Base-by-base conservation (phyloP, 2,888 invertebrate genomes). In the Lasius fuliginosus region DNA sequence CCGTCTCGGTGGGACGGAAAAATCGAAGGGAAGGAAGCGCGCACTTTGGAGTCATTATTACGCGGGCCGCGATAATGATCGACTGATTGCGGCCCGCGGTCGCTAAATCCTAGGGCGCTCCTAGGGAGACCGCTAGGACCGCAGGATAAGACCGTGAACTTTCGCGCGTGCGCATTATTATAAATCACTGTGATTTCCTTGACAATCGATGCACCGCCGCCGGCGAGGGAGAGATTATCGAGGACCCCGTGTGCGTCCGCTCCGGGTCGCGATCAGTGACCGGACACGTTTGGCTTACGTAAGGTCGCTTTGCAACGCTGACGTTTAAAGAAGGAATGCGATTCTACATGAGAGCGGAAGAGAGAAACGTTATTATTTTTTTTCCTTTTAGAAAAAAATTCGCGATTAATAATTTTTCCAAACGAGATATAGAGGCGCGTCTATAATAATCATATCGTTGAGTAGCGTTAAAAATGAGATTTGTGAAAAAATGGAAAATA, bases 31-130 rank as follows among this genome's bases (percentile, higher is more conserved):
- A 5, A 27, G 36, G 40, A 42, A 60, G 69, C 42, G 58, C 36
- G 68, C 30, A 23, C 33, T 75, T 27, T 62, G 27, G 77, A 42
- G 68, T 83, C 85, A 85, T 88, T 90, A 85, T 83, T 82, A 69
- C 88, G 68, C 88, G 76, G 64, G 62, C 75, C 71, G 87, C 64
- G 90, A 90, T 90, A 90, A 90, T 86, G 76, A 90, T 90, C 89
- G 85, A 76, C 76, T 76, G 90, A 89, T 90, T 86, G 77, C 65
- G 86, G 85, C 86, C 87, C 86, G 33, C 68, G 90, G 76, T 36
- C 53, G 56, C 60, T 65, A 79, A 79, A 83, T 87, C 84, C 69
- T 58, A 64, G 69, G 36, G 53, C 85, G 88, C 87, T 23, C 83
- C 68, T 82, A 36, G 5, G 36, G 42, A 46, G 76, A 86, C 84